Base-by-base conservation (phyloP, 1,140 invertebrate genomes). In the Aethina tumida region DNA sequence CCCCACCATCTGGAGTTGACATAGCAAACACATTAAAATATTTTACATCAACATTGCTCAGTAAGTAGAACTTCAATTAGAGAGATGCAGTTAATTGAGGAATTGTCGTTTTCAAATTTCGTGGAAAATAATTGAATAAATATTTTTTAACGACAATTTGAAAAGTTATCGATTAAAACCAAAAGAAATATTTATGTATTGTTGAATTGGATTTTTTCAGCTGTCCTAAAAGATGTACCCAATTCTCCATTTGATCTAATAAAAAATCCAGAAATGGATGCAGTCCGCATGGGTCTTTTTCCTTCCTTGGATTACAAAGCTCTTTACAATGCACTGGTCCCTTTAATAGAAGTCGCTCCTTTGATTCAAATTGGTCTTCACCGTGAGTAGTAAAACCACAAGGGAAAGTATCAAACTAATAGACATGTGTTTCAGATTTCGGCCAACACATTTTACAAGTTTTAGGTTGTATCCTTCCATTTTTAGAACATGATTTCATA, bases 11-110 rank as follows among this genome's bases (percentile, higher is more conserved):
- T 39, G 94, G 94, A 38, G 70, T 81, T 39, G 96, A 99, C 64
- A 91, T 98, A 62, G 89, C 91, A 33, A 96, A 93, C 59, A 97
- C 92, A 37, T 75, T 99, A 51, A 96, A 97, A 65, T 97, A 94
- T 65, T 98, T 99, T 67, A 94, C 92, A 16, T 91, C 96, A 70
- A 96, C 91, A 31, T 70, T 99, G 37, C 69, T 98, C 49, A 87
- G 95, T 97, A 77, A 78, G 75, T 74, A 52, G 17, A 40, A 34
- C 39, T 24, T 24, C 22, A 24, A 24, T 24, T 24, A 12, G 7
- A 8, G 12, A 24, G 12, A 24, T 24, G 12, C 8, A 24, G 7
- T 8, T 24, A 24, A 24, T 24, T 8, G 22, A 12, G 22, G 7
- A 8, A 8, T 8, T 12, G 12, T 8, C n/a, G 7, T 12, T 24